Conservation (phyloP, 2,888 invertebrate species). For the Callinectes sapidus region DNA sequence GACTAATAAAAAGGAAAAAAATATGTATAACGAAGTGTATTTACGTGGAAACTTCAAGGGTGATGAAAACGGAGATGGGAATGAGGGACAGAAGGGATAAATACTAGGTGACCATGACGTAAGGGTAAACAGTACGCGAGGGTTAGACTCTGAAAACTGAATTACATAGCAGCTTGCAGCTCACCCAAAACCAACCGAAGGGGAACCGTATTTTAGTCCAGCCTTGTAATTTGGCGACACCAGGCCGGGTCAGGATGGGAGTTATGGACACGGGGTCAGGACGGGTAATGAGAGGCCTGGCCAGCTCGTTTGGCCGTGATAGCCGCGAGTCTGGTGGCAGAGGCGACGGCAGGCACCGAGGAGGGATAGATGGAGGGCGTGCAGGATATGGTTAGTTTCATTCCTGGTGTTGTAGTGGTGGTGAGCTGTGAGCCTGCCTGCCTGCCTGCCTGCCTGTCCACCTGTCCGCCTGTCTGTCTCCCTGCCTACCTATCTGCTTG, state of each 20-base stretch:
- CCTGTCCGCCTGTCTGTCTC: neutral
- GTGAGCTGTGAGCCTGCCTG: neutral
- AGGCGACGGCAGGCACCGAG: neutral
- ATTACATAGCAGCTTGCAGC: conserved; percentile 21
- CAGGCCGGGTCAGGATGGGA: conserved; percentile 14
- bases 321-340: conserved; percentile 5
- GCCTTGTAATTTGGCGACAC: conserved; percentile 37
- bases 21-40: neutral
- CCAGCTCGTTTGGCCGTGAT: neutral
- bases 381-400: neutral
- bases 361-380: neutral
- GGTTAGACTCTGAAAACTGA: conserved; percentile 6
- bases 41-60: neutral
- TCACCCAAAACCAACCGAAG: conserved; percentile 10
- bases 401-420: neutral
- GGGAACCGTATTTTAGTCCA: neutral
- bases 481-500: neutral
- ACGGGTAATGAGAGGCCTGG: conserved; percentile 22
- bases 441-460: neutral
- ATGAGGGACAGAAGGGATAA: neutral
- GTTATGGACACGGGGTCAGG: neutral
- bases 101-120: neutral
- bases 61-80: neutral
- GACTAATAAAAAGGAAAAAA: neutral
- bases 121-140: neutral